These are phyloP conservation scores for Wiebesia pumilae DNA, from an alignment of 1,140 invertebrate species.

Conservation along the genomic window DNA sequence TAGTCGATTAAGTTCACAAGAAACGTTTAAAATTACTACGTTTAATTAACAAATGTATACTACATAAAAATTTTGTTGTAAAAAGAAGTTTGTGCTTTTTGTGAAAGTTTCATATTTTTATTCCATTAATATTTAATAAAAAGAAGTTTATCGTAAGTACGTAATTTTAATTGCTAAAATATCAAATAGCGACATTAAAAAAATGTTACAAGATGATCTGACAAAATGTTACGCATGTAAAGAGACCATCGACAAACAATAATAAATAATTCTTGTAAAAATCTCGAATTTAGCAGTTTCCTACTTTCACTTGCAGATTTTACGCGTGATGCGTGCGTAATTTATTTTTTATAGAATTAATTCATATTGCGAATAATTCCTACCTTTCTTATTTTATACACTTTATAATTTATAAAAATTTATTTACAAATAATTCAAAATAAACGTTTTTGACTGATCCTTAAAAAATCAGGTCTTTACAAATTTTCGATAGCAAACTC, in stretches of 20 bases:
- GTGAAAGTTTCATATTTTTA: not conserved
- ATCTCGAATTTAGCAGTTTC: not conserved
- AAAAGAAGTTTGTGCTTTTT: not conserved
- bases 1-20: too few species aligned
- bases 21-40: not conserved
- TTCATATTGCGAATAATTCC: too few species aligned
- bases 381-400: too few species aligned
- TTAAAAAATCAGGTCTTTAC: too few species aligned
- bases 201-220: not conserved
- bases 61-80: not conserved
- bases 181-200: not conserved
- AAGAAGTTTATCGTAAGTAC: not conserved
- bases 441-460: too few species aligned
- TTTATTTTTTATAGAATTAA: too few species aligned
- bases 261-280: slow-evolving; percentile 29
- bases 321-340: not conserved
- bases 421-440: too few species aligned
- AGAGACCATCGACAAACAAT: not conserved
- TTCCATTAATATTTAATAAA: not conserved
- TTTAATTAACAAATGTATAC: not conserved
- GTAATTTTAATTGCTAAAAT: not conserved
- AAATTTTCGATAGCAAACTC: too few species aligned
- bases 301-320: not conserved
- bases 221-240: slow-evolving; percentile 17
- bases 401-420: too few species aligned